Base-by-base conservation (phyloP, 2,888 invertebrate species). In the Scaptomyza polygonia region DNA sequence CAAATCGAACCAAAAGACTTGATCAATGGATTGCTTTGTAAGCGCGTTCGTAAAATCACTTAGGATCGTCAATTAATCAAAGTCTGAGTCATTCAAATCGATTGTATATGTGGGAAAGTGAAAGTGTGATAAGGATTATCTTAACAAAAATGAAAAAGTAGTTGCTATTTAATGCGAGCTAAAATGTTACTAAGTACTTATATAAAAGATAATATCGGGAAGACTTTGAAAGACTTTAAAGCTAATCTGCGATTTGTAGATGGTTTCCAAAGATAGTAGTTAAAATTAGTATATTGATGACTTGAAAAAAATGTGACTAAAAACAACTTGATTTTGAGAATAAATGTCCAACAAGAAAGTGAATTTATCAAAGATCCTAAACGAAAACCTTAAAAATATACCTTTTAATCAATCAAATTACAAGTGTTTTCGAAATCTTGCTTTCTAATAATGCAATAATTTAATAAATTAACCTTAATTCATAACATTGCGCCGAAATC, bases 11-110 rank as follows among this genome's bases (percentile, higher is more conserved):
- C 27, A 43, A 53, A 49, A n/a, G 32, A 77, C 77, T 73, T 58
- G 65, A 73, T 77, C 72, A 72, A 77, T 16, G 39, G 52, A 42
- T 49, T 52, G 57, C 66, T 54, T 76, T 51, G 29, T 54, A 39
- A 43, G 51, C 51, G 16, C 47, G 27, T 42, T 25, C 30, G 39
- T 77, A 77, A 73, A 73, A 12, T 73, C 77, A 73, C 51, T 39
- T 40, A 29, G 55, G 56, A 52, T 59, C 65, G 45, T 59, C 49
- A 59, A 65, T 59, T 58, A 16, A 39, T 44, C 43, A 42, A 39
- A 12, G 18, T 9, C 1, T 67, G 67, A 72, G 25, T 73, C 73
- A 73, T 11, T 43, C 42, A 44, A 48, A 62, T 55, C 61, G 57
- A 42, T 49, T 40, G 43, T 47, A 42, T 11, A 3, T 64, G 52